Evolutionary conservation across 2,113 vertebrate genomes (phyloP), one percentile per base, ranked within the genome.

Genomic region (Ictalurus punctatus): DNA sequence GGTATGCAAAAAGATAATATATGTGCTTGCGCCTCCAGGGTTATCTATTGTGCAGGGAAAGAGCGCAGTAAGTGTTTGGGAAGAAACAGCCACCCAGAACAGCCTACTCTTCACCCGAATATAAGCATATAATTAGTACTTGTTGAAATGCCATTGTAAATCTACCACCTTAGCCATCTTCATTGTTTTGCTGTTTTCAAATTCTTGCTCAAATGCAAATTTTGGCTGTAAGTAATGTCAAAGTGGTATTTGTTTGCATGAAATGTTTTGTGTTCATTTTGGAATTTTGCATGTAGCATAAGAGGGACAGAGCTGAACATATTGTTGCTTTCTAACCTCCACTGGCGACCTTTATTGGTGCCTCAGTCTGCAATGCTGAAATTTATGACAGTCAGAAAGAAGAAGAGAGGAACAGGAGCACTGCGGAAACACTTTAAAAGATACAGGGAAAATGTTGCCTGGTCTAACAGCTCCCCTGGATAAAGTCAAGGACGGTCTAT

Each of bases 331-430:
- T 90, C 59, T 83, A 88, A 59, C 76, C 85, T 85, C 80, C 44
- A 87, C 63, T 67, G 52, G n/a, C 21, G 61, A 81, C 25, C 85
- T 59, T 91, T 91, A 89, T 92, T 94, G 93, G 59, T 91, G 89
- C n/a, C 34, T 63, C 61, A 79, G 87, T 82, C 81, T 71, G 65
- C 79, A 84, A 63, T 61, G 44, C 37, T 79, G 78, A 90, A 91
- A 93, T 91, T 93, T 91, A 94, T 16, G 58, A 90, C 71, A 90
- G 86, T 86, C 81, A 23, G 85, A 81, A 71, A 86, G 80, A 90
- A 81, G 80, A 69, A 88, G 76, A 48, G 69, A 44, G 30, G 21
- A 48, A 54, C 12, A 83, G 37, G 21, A 71, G 17, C 44, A 85
- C 44, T 34, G 65, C 10, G 1, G 19, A 34, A 85, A 52, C 44